These are phyloP conservation scores for Pseudomyrmex flavicornis DNA, from an alignment of 1,140 invertebrate species.

Conservation along the genomic window DNA sequence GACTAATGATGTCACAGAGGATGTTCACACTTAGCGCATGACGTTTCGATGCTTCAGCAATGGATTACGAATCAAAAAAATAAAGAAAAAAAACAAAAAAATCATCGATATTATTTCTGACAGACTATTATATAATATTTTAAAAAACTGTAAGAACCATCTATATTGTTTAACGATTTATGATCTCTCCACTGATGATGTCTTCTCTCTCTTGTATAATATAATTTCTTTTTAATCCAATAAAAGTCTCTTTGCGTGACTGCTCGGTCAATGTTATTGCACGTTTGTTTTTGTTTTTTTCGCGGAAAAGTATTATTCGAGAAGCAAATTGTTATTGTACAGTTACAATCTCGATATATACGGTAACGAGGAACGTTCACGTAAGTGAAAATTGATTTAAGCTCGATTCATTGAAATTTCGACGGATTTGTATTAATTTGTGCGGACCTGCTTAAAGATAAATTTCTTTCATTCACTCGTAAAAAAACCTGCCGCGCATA, in stretches of 20 bases:
- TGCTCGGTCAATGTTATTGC: conserved; percentile 6
- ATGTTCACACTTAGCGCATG: no score
- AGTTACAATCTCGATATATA: conserved; percentile 2
- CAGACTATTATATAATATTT: no score
- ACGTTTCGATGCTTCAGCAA: no score
- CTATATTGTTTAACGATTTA: no score
- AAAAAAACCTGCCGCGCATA: conserved; percentile 27
- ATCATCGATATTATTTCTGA: no score
- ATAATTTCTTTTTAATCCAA: no score
- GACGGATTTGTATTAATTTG: conserved; percentile 37
- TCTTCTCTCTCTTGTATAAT: no score
- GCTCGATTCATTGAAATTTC: conserved; percentile 48
- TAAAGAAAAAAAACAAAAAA: no score
- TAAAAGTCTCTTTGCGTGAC: no score
- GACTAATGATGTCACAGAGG: not conserved
- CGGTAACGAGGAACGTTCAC: conserved; percentile 15
- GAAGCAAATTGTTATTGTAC: conserved; percentile 7
- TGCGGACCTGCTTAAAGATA: conserved; percentile 36
- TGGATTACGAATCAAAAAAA: no score
- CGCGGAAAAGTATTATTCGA: conserved; percentile 13
- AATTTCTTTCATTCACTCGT: conserved; percentile 35
- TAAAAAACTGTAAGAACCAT: no score
- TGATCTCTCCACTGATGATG: not conserved
- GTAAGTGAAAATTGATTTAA: conserved; percentile 46
- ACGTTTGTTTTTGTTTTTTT: not conserved